Conservation (phyloP, 2,113 vertebrate genomes). For the Dromiciops gliroides region DNA sequence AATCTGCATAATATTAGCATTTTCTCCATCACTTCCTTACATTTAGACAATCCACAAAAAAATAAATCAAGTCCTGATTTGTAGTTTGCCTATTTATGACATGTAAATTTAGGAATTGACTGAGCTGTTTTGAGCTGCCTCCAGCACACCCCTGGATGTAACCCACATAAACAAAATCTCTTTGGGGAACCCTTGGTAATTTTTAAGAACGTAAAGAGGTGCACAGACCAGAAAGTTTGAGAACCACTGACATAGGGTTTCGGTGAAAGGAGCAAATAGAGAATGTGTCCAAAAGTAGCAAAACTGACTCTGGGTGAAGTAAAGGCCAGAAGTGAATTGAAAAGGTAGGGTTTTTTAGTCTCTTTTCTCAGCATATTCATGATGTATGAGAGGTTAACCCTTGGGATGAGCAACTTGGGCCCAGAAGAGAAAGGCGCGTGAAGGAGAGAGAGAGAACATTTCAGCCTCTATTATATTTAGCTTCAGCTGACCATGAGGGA, state of each 20-base stretch:
- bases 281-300: neutral
- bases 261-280: neutral
- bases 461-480: neutral
- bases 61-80: neutral
- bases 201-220: neutral
- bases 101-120: neutral
- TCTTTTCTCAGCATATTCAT: neutral
- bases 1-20: neutral
- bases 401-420: neutral
- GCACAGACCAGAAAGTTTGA: neutral
- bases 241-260: neutral
- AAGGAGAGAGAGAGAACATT: neutral
- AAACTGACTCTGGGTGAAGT: neutral
- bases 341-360: neutral
- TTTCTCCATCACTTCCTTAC: neutral
- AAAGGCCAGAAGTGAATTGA: neutral
- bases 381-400: neutral
- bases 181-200: neutral
- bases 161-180: neutral
- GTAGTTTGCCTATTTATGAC: neutral
- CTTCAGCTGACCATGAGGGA: neutral
- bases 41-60: neutral
- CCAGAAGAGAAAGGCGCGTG: neutral
- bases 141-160: neutral
- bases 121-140: neutral